A percentile compares a stretch with the other conserved stretches of the same genome.
phyloP scores from a whole-genome alignment of 1,140 invertebrate species.

The Cyphomyrmex costatus region DNA sequence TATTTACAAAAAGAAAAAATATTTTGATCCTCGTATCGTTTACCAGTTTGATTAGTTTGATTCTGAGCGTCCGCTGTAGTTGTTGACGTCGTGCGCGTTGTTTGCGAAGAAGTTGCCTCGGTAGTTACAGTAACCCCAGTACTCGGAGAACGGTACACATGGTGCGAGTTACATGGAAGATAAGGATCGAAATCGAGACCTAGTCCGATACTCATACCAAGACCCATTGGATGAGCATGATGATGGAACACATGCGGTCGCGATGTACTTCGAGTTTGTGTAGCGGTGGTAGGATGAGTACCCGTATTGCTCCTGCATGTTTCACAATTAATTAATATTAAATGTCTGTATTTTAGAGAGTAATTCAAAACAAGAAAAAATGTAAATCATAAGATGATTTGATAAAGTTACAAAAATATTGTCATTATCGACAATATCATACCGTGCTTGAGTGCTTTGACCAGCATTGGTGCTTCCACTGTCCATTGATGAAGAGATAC shows the following conservation, averaged over 20 bases:
- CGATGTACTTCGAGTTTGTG: constrained; percentile 89
- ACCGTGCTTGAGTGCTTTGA: constrained; percentile 87
- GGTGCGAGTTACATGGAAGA: constrained; percentile 90
- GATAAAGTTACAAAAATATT: neutral
- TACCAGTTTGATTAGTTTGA: constrained; percentile 71
- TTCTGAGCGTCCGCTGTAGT: constrained; percentile 69
- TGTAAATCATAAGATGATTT: neutral
- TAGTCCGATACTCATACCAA: constrained; percentile 84
- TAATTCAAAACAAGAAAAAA: neutral
- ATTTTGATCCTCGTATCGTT: neutral
- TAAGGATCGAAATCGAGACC: constrained; percentile 89
- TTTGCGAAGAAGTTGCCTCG: constrained; percentile 71
- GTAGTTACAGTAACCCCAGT: constrained; percentile 60
- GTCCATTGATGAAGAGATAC: constrained; percentile 52
- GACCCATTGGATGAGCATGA: constrained; percentile 79
- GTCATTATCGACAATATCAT: neutral
- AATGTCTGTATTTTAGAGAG: neutral
- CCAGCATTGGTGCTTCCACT: constrained; percentile 79
- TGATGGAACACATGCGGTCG: constrained; percentile 89
- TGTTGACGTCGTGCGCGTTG: constrained; percentile 75
- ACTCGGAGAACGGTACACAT: constrained; percentile 83
- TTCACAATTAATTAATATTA: constrained; percentile 31
- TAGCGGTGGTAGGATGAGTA: constrained; percentile 90
- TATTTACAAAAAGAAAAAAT: neutral
- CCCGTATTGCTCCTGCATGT: constrained; percentile 87